Evolutionary conservation across 2,888 invertebrate genomes (phyloP).

Genomic region (Troides oblongomaculatus): DNA sequence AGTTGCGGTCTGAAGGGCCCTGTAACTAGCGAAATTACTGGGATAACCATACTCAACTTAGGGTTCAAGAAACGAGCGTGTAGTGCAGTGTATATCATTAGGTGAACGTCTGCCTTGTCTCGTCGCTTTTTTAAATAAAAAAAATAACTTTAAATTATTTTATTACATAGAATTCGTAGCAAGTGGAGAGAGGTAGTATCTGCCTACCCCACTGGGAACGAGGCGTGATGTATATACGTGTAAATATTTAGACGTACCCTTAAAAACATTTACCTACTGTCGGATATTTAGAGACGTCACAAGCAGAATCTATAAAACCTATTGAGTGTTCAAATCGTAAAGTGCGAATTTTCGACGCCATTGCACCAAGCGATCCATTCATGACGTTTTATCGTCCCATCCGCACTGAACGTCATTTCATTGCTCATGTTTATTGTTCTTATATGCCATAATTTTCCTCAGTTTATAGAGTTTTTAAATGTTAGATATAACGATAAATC

Average conservation of each 20-base stretch:
- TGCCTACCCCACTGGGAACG: too few species aligned
- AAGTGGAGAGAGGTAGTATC: too few species aligned
- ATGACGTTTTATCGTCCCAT: conserved; percentile 51
- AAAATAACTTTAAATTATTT: too few species aligned
- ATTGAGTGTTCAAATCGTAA: conserved; percentile 59
- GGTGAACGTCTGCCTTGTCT: too few species aligned
- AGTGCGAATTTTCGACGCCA: conserved; percentile 54
- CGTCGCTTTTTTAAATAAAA: too few species aligned
- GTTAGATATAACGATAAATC: conserved; percentile 3
- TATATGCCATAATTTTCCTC: conserved; percentile 30
- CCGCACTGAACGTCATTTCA: conserved; percentile 44
- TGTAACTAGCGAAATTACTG: too few species aligned
- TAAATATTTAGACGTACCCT: background rate
- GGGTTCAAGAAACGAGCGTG: too few species aligned
- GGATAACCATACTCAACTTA: too few species aligned
- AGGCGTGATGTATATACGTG: too few species aligned
- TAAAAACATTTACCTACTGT: conserved; percentile 4
- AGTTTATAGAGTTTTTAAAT: conserved; percentile 23
- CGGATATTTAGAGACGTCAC: conserved; percentile 37
- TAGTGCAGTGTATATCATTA: too few species aligned
- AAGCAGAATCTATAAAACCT: conserved; percentile 49
- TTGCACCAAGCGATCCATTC: conserved; percentile 55
- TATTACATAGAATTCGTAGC: too few species aligned
- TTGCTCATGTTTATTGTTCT: conserved; percentile 47
- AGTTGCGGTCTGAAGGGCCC: too few species aligned